Conservation (phyloP, 2,113 vertebrate genomes). For the Eptatretus burgeri region DNA sequence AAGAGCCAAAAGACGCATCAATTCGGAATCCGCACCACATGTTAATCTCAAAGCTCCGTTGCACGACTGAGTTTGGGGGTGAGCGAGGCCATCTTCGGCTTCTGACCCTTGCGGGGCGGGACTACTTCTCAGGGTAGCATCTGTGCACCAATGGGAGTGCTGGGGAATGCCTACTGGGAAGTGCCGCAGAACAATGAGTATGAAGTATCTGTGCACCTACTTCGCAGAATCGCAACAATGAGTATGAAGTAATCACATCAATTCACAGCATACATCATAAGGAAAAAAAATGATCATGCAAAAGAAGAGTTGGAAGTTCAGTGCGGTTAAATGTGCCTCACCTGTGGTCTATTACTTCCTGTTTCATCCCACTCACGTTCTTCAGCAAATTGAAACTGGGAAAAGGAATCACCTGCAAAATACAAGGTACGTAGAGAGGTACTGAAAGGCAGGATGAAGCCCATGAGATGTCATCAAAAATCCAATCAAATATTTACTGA, state of each 20-base stretch:
- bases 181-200: too few species aligned
- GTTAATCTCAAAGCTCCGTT: too few species aligned
- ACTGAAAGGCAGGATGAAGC: not conserved
- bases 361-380: constrained; percentile 5
- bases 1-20: too few species aligned
- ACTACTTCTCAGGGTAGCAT: too few species aligned
- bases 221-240: not conserved
- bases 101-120: too few species aligned
- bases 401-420: not conserved
- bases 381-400: constrained; percentile 1
- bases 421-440: not conserved
- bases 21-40: too few species aligned
- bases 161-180: too few species aligned
- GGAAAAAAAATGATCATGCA: not conserved
- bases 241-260: not conserved
- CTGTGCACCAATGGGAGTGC: too few species aligned
- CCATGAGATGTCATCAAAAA: too few species aligned
- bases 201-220: not conserved
- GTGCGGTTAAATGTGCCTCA: not conserved
- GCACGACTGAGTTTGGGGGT: too few species aligned
- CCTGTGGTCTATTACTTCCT: not conserved
- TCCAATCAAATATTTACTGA: too few species aligned
- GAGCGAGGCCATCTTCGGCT: too few species aligned
- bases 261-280: not conserved
- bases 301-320: not conserved